Conservation (phyloP, 2,113 vertebrate species). For the Panurus biarmicus region DNA sequence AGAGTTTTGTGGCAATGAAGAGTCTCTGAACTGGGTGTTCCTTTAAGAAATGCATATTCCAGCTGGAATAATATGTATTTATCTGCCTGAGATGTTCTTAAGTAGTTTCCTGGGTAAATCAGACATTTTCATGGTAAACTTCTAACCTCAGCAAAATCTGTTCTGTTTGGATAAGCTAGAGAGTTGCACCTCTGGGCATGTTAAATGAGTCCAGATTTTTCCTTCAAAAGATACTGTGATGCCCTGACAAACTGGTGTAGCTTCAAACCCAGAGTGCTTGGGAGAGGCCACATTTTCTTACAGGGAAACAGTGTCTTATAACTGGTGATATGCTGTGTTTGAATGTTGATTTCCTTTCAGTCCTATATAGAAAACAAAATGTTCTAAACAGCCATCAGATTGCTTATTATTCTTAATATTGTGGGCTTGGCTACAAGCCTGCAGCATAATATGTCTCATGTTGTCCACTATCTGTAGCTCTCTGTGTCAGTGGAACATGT, state of each 20-base stretch:
- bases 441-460: background rate
- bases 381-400: background rate
- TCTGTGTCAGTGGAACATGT: background rate
- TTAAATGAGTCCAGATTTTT: constrained; percentile 16
- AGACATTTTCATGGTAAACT: background rate
- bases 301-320: background rate
- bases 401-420: background rate
- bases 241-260: background rate
- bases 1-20: background rate
- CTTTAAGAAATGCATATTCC: background rate
- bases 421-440: background rate
- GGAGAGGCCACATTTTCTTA: background rate
- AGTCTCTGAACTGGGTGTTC: background rate
- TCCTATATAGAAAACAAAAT: background rate
- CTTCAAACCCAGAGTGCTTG: background rate
- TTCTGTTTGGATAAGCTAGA: background rate
- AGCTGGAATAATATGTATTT: background rate
- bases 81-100: constrained; percentile 1
- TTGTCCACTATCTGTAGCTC: background rate
- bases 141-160: constrained; percentile 18
- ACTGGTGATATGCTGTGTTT: background rate
- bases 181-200: constrained; percentile 1
- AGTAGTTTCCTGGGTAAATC: constrained; percentile 1
- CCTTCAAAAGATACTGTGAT: background rate
- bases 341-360: constrained; percentile 5